Conservation (phyloP, 1,140 invertebrate species). For the Cecropterus lyciades region DNA sequence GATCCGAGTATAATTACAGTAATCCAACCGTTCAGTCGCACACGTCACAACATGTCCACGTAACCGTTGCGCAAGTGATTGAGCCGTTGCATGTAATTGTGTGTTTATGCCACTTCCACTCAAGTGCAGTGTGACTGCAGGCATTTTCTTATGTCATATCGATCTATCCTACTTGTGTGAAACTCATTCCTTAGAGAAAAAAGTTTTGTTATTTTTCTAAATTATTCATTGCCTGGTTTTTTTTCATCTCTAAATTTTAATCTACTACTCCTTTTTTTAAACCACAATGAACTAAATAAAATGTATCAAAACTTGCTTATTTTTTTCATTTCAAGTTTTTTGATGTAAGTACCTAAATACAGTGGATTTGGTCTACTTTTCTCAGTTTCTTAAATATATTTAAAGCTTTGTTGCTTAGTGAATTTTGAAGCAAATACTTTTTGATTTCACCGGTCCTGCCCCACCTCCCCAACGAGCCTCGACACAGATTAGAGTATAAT, state of each 20-base stretch:
- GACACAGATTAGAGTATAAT: conserved; percentile 74
- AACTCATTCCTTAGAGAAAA: neutral
- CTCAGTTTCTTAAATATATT: too few species aligned
- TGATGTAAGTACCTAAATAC: too few species aligned
- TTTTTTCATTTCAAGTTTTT: too few species aligned
- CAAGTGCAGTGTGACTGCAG: conserved; percentile 46
- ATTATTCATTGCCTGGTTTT: too few species aligned
- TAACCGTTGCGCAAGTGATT: conserved; percentile 67
- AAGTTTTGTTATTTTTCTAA: neutral
- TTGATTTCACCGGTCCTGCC: conserved; percentile 27
- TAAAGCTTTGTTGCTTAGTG: neutral
- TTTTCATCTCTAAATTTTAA: too few species aligned
- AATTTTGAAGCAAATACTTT: neutral
- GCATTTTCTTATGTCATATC: conserved; percentile 29
- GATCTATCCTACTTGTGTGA: neutral
- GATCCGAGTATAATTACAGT: conserved; percentile 71
- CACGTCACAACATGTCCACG: conserved; percentile 75
- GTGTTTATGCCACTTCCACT: conserved; percentile 66
- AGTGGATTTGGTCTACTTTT: too few species aligned
- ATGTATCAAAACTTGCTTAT: too few species aligned
- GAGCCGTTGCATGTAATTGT: conserved; percentile 69
- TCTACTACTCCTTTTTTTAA: too few species aligned
- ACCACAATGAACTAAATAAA: too few species aligned
- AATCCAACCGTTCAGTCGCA: conserved; percentile 57
- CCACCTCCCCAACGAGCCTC: conserved; percentile 52